Evolutionary conservation across 2,888 invertebrate genomes (phyloP), one percentile per base, ranked within the genome.

Genomic region (Mythimna albipuncta): DNA sequence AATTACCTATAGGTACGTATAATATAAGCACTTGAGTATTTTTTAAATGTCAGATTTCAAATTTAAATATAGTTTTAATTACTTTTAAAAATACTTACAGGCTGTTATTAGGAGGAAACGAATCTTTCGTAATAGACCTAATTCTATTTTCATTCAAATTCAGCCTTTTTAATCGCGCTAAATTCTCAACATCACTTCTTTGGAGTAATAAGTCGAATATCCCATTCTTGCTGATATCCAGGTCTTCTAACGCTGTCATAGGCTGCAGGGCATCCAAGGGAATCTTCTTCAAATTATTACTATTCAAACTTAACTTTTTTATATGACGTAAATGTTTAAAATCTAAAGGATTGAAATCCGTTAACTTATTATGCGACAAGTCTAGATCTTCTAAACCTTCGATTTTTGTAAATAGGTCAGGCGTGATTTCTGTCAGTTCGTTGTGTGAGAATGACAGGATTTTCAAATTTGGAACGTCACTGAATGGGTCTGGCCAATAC

Each of bases 211-310:
- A 75, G 65, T 94, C 94, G 32, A 86, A 91, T 55, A 96, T 93
- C 0, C 89, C 91, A 87, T 97, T 97, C 76, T 96, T 93, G 81
- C 96, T 96, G 66, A 97, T 79, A 89, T 97, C 96, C 64, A 97
- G 77, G 11, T 94, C 93, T 80, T 94, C 93, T 26, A 97, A 83
- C 44, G 91, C 83, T 11, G 85, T 85, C 89, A 96, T 90, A n/a
- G 93, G 92, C 57, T 91, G 88, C 26, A 97, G 77, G 0, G 95
- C 91, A 6, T 94, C 93, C 19, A 93, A 83, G 0, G 95, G 95
- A 47, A 97, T 91, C 72, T 89, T 90, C 82, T 91, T 92, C 54
- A 97, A 84, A 41, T 89, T 78, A 83, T 97, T 97, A 59, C 92
- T 93, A 77, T 96, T 96, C 61, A 97, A 89, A 91, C 93, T 95